Base-by-base conservation (phyloP, 2,888 invertebrate species). In the Stratiomys singularior region DNA sequence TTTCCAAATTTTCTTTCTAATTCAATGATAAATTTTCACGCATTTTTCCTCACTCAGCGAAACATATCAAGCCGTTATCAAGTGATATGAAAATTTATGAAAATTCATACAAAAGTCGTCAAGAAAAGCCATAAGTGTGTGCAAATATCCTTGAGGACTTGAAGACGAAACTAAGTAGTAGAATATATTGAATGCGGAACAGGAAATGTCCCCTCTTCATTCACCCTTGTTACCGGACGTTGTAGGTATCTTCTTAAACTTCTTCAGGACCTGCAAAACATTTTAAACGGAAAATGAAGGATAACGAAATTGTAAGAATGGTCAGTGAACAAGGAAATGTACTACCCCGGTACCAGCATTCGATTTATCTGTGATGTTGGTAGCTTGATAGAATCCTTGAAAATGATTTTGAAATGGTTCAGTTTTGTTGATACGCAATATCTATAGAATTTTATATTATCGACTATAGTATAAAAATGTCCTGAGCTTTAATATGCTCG, bases 1-100 rank as follows among this genome's bases (percentile, higher is more conserved):
- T n/a, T 56, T 56, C 56, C 13, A 56, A 56, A 15, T 56, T 18
- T 18, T n/a, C n/a, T 56, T n/a, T n/a, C 15, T 18, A 56, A 15
- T 56, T 56, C 13, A n/a, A 56, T 56, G 7, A 56, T 56, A 56
- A 7, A 56, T 56, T n/a, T 0, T 15, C 44, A 44, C n/a, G 44
- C 44, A 44, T 9, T 44, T 44, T 44, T 44, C 44, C 44, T 9
- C 44, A n/a, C n/a, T n/a, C n/a, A n/a, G n/a, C n/a, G n/a, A n/a
- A n/a, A n/a, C n/a, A n/a, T n/a, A n/a, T n/a, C n/a, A 7, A 44
- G 13, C 56, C 15, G 18, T 56, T 56, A 18, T 44, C 56, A 64
- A 64, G 64, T 64, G 64, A 64, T 64, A 28, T 64, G 64, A 64
- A 64, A 64, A 64, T 64, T 64, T 25, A 64, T 64, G 64, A 64